phyloP scores from a whole-genome alignment of 35 echinoderm and acorn worm species.

The Apostichopus japonicus region DNA sequence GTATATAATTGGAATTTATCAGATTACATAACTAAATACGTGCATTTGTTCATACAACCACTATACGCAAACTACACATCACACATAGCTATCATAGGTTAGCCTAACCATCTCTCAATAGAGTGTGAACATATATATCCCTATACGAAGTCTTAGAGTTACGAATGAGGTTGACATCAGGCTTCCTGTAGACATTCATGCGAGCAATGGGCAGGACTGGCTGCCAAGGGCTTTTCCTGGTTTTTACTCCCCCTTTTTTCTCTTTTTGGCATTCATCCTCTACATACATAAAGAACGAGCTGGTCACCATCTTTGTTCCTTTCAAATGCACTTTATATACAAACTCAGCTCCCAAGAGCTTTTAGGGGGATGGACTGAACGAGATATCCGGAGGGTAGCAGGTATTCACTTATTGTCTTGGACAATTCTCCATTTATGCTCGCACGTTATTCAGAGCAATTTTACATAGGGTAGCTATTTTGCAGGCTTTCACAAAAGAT shows the following conservation, averaged over 20 bases:
- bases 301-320: constrained; percentile 19
- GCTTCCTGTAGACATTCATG: too few relatives aligned
- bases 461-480: constrained; percentile 33
- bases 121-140: too few relatives aligned
- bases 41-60: too few relatives aligned
- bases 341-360: constrained; percentile 9
- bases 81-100: too few relatives aligned
- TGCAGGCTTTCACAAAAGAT: constrained; percentile 1
- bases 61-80: too few relatives aligned
- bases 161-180: too few relatives aligned
- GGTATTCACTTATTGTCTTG: not conserved
- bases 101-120: too few relatives aligned
- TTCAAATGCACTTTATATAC: not conserved
- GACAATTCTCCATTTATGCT: not conserved
- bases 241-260: not conserved
- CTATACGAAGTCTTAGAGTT: too few relatives aligned
- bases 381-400: constrained; percentile 13
- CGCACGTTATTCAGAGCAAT: constrained; percentile 15
- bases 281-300: not conserved
- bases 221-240: not conserved
- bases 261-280: not conserved
- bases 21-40: too few relatives aligned
- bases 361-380: constrained; percentile 31
- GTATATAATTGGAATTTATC: too few relatives aligned
- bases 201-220: not conserved